Base-by-base conservation (phyloP, 2,113 vertebrate genomes). In the Capreolus pygargus region DNA sequence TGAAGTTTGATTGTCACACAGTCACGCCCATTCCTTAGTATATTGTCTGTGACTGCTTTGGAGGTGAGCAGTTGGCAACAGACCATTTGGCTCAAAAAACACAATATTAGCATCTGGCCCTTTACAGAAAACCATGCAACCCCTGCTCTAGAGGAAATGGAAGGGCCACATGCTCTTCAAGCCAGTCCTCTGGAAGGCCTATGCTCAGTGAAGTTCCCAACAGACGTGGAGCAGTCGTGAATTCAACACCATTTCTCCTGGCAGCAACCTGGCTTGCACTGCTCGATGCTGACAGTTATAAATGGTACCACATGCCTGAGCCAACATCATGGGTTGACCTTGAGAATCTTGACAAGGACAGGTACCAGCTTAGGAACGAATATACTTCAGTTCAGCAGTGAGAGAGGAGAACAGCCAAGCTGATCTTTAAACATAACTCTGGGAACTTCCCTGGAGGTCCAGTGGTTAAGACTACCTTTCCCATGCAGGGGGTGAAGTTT, bases 1-100 rank as follows among this genome's bases (percentile, higher is more conserved):
- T 78, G 74, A 89, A 95, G 60, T 70, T 79, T 95, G 74, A 74
- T 58, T 82, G 23, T 43, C 78, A 95, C 61, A 14, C 33, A 83
- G 33, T 52, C 60, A 58, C 0, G 17, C 17, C 43, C 61, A 50
- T 58, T 89, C 52, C 25, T 58, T 57, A 57, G n/a, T 8, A 17
- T 36, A 43, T 11, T n/a, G 21, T 86, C 81, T 54, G n/a, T 61
- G 67, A 47, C 64, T 61, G 27, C 36, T 43, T 78, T 10, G 4
- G 45, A 91, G 67, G 8, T 78, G 28, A 36, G 45, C 36, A 54
- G 81, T 54, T 61, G 45, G 15, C n/a, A 45, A 78, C 5, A 30
- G 81, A 91, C 23, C 27, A 3, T 28, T 23, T 78, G 28, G 55
- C 55, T 60, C 10, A 23, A 39, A 52, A 45, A 54, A 25, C 81